Evolutionary conservation across 2,113 vertebrate species (phyloP), one percentile per base, ranked within the genome.

Genomic region (Reinhardtius hippoglossoides): DNA sequence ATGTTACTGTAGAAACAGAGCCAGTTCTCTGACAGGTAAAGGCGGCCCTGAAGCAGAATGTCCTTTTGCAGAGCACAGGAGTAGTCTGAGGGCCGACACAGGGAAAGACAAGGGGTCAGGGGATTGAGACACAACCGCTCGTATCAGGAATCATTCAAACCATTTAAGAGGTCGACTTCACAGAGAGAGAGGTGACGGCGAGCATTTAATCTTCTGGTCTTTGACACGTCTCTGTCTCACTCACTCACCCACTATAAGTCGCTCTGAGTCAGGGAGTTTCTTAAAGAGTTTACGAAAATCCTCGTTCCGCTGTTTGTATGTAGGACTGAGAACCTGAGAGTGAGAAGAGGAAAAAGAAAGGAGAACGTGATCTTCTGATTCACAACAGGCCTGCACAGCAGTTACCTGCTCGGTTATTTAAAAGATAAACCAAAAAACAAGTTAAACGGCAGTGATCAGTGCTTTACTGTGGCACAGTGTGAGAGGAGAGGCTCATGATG

Each of bases 1-100:
- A 97, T 97, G 89, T 97, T 97, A 82, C 96, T 97, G 90, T 97
- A 96, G 92, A 97, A 97, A 86, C 96, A 97, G 71, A 97, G 94
- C 95, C 96, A 97, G 84, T 97, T 97, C 88, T 97, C 96, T 0
- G 96, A 97, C 80, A 97, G 93, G 85, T 97, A 97, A 37, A 97
- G 95, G 21, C 96, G 94, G 4, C 96, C 96, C 85, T 97, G 96
- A 9, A 97, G 95, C 62, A 97, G 91, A 72, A 97, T 97, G 87
- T 97, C 96, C 18, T 95, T 96, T 92, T 97, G 96, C 73, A 97
- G 92, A 26, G 96, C 96, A 16, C 96, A 97, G 20, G 96, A 97
- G 91, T 97, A 97, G 90, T 97, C 96, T 97, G 91, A 71, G 58
- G 55, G 81, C 1, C 58, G 13, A 46, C 65, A 67, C 59, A 5